Conservation (phyloP, 2,113 vertebrate genomes). For the Lepus europaeus region DNA sequence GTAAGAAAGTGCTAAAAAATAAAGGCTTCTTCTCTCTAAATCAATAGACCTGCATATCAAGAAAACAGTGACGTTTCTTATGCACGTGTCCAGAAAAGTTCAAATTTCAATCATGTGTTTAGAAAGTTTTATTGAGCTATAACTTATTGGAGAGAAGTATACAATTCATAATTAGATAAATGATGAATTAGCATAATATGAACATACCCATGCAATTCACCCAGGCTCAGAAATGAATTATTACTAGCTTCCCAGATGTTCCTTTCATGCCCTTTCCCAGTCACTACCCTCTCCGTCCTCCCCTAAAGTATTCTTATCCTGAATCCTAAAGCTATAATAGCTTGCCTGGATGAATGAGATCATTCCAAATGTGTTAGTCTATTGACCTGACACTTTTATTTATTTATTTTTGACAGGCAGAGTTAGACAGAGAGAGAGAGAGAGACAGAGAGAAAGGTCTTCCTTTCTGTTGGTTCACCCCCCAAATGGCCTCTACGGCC, state of each 20-base stretch:
- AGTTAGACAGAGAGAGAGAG: too few relatives aligned
- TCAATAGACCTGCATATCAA: not conserved
- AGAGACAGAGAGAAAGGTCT: too few relatives aligned
- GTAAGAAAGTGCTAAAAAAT: not conserved
- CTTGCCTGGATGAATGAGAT: not conserved
- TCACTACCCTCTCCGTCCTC: not conserved
- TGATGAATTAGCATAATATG: not conserved
- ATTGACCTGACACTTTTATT: not conserved
- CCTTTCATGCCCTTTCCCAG: not conserved
- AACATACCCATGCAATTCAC: not conserved
- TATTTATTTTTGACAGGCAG: too few relatives aligned
- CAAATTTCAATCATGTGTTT: not conserved
- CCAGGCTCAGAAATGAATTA: not conserved
- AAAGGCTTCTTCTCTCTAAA: not conserved
- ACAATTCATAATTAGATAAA: not conserved
- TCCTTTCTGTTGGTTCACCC: too few relatives aligned
- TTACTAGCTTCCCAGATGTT: not conserved
- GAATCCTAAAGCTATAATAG: not conserved
- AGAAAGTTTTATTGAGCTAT: conserved; percentile 49
- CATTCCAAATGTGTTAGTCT: not conserved
- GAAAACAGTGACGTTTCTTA: not conserved
- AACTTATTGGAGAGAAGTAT: not conserved
- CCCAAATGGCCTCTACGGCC: too few relatives aligned
- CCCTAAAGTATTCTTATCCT: not conserved
- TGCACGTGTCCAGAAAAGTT: not conserved